Conservation (phyloP, 2,888 invertebrate genomes). For the Branchipolynoe longqiensis region DNA sequence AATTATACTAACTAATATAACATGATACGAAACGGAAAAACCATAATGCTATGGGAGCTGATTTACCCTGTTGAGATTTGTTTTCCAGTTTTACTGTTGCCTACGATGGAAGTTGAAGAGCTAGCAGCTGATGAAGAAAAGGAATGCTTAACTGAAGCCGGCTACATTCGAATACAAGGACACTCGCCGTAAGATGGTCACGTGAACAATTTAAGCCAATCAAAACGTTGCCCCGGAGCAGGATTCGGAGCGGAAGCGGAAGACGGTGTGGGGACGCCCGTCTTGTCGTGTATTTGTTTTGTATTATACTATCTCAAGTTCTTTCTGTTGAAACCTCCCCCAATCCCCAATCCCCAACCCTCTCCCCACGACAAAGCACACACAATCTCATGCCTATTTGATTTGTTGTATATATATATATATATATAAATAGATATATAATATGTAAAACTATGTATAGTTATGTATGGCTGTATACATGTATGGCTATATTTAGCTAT, state of each 20-base stretch:
- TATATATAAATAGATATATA: too few species aligned
- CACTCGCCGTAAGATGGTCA: conserved; percentile 5
- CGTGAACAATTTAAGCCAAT: conserved; percentile 21
- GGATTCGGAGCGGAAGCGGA: conserved; percentile 52
- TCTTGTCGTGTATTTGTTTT: conserved; percentile 6
- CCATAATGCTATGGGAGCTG: conserved; percentile 32
- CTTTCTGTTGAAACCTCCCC: conserved; percentile 41
- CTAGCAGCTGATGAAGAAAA: conserved; percentile 20
- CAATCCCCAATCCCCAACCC: too few species aligned
- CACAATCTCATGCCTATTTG: too few species aligned
- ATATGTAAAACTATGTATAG: too few species aligned
- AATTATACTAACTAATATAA: conserved; percentile 4
- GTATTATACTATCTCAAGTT: conserved; percentile 7
- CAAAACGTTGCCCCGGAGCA: conserved; percentile 40
- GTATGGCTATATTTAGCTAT: too few species aligned
- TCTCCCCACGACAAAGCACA: too few species aligned
- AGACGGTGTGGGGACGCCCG: conserved; percentile 47
- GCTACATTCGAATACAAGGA: not conserved
- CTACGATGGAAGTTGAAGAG: not conserved
- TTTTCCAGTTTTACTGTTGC: conserved; percentile 53
- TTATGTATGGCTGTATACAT: too few species aligned
- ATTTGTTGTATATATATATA: too few species aligned
- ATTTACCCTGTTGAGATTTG: conserved; percentile 55
- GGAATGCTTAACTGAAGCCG: conserved; percentile 2
- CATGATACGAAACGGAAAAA: not conserved